Percentiles rank a stretch among this genome's conserved stretches.
phyloP scores from a whole-genome alignment of 2,113 vertebrate genomes.

The Albula glossodonta region DNA sequence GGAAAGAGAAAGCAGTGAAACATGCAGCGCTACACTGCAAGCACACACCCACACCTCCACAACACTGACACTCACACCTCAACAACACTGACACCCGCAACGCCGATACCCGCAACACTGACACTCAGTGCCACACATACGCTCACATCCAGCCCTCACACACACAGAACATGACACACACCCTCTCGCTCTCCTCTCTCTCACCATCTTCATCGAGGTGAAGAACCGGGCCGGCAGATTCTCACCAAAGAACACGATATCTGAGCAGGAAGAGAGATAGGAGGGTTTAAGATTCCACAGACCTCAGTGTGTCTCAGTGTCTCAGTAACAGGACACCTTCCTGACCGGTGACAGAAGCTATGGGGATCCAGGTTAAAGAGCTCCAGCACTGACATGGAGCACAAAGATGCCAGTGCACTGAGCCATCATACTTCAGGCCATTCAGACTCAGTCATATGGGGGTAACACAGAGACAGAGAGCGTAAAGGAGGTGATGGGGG shows the following conservation, averaged over 20 bases:
- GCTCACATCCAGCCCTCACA: background rate
- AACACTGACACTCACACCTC: no score
- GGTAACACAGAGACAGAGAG: no score
- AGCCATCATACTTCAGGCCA: background rate
- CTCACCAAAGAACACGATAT: conserved; percentile 92
- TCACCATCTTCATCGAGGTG: conserved; percentile 80
- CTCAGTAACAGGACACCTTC: background rate
- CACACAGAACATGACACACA: background rate
- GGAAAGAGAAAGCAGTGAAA: background rate
- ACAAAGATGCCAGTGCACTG: background rate
- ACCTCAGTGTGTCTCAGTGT: no score
- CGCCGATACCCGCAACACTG: background rate
- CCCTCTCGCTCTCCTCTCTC: conserved; percentile 20
- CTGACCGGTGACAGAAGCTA: background rate
- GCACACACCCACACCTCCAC: no score
- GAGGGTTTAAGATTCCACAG: no score
- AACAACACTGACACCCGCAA: no score
- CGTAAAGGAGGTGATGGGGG: background rate
- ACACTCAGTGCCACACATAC: background rate
- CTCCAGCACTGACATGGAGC: background rate
- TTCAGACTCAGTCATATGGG: background rate
- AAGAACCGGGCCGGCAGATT: conserved; percentile 84
- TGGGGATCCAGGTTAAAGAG: background rate
- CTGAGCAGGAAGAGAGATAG: conserved; percentile 53
- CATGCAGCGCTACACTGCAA: no score